Base-by-base conservation (phyloP, 2,888 invertebrate genomes). In the Andrena chrysosceles region DNA sequence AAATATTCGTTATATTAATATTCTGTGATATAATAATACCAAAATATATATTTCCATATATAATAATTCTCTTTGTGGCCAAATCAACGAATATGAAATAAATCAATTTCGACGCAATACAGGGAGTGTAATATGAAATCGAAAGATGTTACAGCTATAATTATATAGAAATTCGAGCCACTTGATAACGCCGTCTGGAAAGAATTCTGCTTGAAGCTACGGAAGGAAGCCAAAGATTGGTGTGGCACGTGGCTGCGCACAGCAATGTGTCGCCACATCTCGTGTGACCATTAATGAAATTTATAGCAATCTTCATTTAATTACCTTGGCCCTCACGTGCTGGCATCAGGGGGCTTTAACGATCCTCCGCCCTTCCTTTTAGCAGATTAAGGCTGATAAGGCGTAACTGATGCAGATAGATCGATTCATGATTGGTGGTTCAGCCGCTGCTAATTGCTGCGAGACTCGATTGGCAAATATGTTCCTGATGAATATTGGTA, bases 371-470 rank as follows among this genome's bases (percentile, higher is more conserved):
- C 84, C 84, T 77, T 81, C 85, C 85, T 85, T 81, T 81, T 69
- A 81, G n/a, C 76, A 74, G 79, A 82, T 85, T 85, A 85, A 74
- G 49, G 66, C 81, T 67, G 81, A 81, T 81, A 78, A 85, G 81
- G 68, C 67, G 68, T 75, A 84, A 73, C 74, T 66, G 78, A 71
- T 70, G 82, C 76, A 71, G 77, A 63, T 76, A 81, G 85, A 85
- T 85, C 85, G 79, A 74, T 77, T 76, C 82, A 82, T 85, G 85
- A 85, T 85, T 82, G 78, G 48, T 68, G 56, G 49, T 29, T 33
- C 31, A 60, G 48, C 68, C 49, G 79, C 64, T 75, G 54, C 60
- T 75, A 83, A 84, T 84, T 75, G 83, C 31, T 26, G 56, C 54
- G n/a, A 54, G 54, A 62, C 68, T 67, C 26, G 64, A 60, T 33